Base-by-base conservation (phyloP, 2,888 invertebrate genomes). In the Drosophila cognata region DNA sequence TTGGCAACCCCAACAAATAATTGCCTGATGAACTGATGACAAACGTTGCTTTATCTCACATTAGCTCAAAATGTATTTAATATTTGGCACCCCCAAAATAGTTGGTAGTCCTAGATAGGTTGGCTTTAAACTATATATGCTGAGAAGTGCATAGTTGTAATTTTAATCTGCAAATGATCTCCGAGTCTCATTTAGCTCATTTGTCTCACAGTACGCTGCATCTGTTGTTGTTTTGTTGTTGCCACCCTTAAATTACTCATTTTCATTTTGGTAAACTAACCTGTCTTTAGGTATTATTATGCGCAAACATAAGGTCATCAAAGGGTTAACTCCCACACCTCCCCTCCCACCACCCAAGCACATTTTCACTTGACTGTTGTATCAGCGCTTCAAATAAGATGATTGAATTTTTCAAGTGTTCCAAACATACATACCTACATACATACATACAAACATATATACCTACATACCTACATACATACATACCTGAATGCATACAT, bases 381-480 rank as follows among this genome's bases (percentile, higher is more conserved):
- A 10, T 36, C 41, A 50, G 7, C 16, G 51, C 46, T 50, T 65
- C 65, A 52, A 25, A 48, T 58, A 38, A 65, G 65, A 61, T 77
- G 64, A 79, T 77, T 77, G 61, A 41, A 79, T 74, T 65, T 76
- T 77, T 77, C 61, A 74, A 74, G 75, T 68, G 59, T 41, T 7
- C 18, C 35, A 52, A 2, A 29, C n/a, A 65, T n/a, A 53, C 35
- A 31, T 31, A 31, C 8, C 7, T 31, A 31, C 29, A 64, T 18
- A 57, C 33, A 11, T 21, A 33, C 8, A n/a, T 28, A 56, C 21
- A 52, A 10, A 51, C 43, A 56, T 28, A 36, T 13, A 52, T 6
- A 35, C 4, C 16, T 21, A 58, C 10, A 29, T 10, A 50, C 28
- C 35, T n/a, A 33, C 11, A 11, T 21, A 55, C 18, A 46, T 16